Conservation (phyloP, 2,888 invertebrate species). For the Apodemia hepburni region DNA sequence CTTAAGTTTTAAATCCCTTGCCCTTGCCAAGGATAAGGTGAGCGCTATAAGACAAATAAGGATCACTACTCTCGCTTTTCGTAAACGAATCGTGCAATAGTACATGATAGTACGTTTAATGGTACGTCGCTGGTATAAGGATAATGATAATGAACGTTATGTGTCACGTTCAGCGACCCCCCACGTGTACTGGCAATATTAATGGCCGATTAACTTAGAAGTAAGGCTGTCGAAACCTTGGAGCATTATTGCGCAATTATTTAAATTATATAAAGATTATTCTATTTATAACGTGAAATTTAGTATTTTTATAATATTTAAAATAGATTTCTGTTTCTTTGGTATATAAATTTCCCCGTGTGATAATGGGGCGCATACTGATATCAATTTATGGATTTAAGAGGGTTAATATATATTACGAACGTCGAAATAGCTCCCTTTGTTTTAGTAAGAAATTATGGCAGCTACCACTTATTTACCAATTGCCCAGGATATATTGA, state of each 20-base stretch:
- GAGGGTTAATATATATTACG: too few species aligned
- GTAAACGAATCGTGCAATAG: constrained; percentile 9
- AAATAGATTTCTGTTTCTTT: too few species aligned
- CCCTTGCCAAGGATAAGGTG: not conserved
- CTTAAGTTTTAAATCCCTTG: not conserved
- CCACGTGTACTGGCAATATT: constrained; percentile 56
- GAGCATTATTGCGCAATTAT: constrained; percentile 50
- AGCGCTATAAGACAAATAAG: not conserved
- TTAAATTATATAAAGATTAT: constrained; percentile 20
- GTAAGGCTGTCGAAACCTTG: constrained; percentile 26
- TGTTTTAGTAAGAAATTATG: too few species aligned
- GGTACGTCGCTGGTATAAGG: constrained; percentile 31
- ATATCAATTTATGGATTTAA: too few species aligned
- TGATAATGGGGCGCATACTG: too few species aligned
- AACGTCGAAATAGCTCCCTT: too few species aligned
- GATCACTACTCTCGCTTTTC: constrained; percentile 13
- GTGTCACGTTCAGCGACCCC: constrained; percentile 58
- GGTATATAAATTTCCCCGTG: too few species aligned
- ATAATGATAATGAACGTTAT: constrained; percentile 35
- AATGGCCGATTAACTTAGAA: constrained; percentile 58
- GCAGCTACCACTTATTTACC: too few species aligned
- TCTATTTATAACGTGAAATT: constrained; percentile 9
- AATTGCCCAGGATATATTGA: too few species aligned
- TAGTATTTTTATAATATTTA: not conserved
- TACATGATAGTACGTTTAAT: constrained; percentile 22